These are phyloP conservation scores for Peromyscus eremicus DNA, from an alignment of 2,797 vertebrate species.

Conservation along the genomic window DNA sequence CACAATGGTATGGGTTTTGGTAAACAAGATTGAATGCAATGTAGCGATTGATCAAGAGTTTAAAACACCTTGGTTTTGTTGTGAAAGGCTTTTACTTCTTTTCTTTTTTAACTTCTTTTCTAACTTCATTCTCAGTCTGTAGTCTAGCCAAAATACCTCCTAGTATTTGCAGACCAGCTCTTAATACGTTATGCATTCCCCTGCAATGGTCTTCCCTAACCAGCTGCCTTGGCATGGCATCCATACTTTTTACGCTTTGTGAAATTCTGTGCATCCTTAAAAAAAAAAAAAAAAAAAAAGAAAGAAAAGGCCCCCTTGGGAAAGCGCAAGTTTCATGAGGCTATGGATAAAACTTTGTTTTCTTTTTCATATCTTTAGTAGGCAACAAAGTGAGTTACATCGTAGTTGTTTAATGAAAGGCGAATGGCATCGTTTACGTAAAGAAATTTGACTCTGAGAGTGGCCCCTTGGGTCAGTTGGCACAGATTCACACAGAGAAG, in stretches of 20 bases:
- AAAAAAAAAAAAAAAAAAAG: no score
- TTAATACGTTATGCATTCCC: background rate
- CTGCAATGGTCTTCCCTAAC: background rate
- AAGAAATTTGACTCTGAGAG: background rate
- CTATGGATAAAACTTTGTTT: background rate
- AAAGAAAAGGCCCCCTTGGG: background rate
- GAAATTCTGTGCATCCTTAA: background rate
- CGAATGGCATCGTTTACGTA: slow-evolving; percentile 23
- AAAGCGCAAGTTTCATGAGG: slow-evolving; percentile 3
- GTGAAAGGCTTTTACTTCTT: background rate
- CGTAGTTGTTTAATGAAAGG: background rate
- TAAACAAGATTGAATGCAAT: background rate
- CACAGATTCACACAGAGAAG: rapidly evolving
- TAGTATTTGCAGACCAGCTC: background rate
- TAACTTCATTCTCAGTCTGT: background rate
- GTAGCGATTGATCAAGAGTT: background rate
- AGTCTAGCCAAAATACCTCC: background rate
- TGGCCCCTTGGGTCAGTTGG: background rate
- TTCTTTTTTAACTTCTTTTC: background rate
- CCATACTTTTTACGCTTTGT: background rate
- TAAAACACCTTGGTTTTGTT: background rate
- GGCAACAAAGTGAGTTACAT: background rate
- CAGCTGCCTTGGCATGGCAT: background rate
- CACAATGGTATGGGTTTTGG: background rate
- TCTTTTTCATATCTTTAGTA: slow-evolving; percentile 9